Base-by-base conservation (phyloP, 2,888 invertebrate genomes). In the Kuschelorhynchus macadamiae region DNA sequence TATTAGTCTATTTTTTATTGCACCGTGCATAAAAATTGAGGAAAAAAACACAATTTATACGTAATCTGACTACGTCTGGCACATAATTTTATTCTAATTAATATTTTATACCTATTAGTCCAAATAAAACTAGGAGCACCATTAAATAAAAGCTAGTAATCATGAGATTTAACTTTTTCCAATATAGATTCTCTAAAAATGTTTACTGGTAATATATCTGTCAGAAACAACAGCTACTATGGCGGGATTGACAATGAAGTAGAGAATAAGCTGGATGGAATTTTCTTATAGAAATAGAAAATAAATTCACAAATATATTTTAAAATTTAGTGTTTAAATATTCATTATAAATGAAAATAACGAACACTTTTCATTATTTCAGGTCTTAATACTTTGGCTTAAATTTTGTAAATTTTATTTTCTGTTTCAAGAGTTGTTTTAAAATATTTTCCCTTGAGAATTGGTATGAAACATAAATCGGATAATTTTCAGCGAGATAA, bases 1-100 rank as follows among this genome's bases (percentile, higher is more conserved):
- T 63, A 55, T 32, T 53, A 55, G 65, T 65, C 65, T 65, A 66
- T 50, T 64, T 5, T 64, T 59, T 66, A 66, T 66, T 66, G 66
- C 66, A 66, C 66, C 41, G 41, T 53, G 60, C 60, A 41, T 44
- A 20, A 52, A 44, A 39, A 33, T 42, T 14, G 30, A 52, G 16
- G 14, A 36, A 33, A 39, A 33, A 9, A 50, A 49, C 8, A 47
- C 20, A 36, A 39, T 42, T 30, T 42, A 11, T 53, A 7, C 17
- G 14, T 49, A 32, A 55, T 46, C 39, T 12, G 39, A 60, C 53
- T 59, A 59, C 50, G 1, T 59, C 44, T 67, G 67, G 67, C 67
- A 67, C 67, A 55, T 46, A 36, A 4, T 53, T 33, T 52, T 53
- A 53, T 56, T 32, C 17, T 52, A 44, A 52, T 42, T 52, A 44